These are phyloP conservation scores for Octonoba sinensis DNA, from an alignment of 2,888 invertebrate species.

Conservation along the genomic window DNA sequence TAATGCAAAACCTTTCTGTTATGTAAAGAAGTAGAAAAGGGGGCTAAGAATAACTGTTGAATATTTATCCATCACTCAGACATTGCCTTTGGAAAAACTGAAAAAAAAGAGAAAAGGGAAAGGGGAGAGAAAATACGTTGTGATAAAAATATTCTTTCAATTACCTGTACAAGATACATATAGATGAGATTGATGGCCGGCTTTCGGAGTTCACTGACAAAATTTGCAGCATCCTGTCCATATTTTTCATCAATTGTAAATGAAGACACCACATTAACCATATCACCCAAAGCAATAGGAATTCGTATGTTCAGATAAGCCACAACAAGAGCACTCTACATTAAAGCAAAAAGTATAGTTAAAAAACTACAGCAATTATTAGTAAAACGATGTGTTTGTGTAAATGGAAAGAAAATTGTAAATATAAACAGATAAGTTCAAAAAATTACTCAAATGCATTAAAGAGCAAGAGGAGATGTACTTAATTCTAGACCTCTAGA, in stretches of 20 bases:
- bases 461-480: no score
- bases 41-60: no score
- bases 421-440: no score
- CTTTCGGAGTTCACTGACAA: constrained; percentile 77
- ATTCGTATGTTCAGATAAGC: constrained; percentile 91
- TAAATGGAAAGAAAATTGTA: no score
- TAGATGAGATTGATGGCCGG: constrained; percentile 80
- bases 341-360: constrained; percentile 67
- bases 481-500: no score
- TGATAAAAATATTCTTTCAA: not conserved
- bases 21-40: no score
- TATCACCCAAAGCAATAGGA: constrained; percentile 84
- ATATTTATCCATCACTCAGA: no score
- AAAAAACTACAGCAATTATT: not conserved
- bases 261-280: constrained; percentile 83
- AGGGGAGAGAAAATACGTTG: no score
- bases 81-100: no score
- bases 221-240: constrained; percentile 74
- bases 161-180: constrained; percentile 82
- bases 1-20: no score
- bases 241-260: constrained; percentile 71
- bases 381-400: not conserved
- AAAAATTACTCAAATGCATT: no score
- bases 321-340: constrained; percentile 87
- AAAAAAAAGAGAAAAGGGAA: no score